phyloP scores from a whole-genome alignment of 2,888 invertebrate genomes.

The Malthinus flaveolus region DNA sequence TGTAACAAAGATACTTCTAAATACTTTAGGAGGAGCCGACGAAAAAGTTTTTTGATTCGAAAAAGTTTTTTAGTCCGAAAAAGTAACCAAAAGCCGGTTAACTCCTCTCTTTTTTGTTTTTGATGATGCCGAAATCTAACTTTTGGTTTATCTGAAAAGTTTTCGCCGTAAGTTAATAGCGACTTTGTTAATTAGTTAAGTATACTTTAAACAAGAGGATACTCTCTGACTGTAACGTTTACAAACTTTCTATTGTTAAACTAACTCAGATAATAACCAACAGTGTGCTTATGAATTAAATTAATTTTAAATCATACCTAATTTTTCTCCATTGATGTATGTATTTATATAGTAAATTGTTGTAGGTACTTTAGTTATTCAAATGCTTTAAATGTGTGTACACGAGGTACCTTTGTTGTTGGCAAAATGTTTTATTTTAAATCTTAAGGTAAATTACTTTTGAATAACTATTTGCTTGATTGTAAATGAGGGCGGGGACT shows the following conservation, averaged over 20 bases:
- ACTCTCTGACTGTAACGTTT: neutral
- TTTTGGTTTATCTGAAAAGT: conserved; percentile 5
- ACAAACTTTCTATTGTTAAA: conserved; percentile 1
- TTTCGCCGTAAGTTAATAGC: neutral
- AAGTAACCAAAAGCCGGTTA: neutral
- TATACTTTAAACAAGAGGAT: conserved; percentile 3
- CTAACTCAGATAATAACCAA: neutral
- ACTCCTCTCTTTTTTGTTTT: neutral
- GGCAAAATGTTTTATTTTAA: no score
- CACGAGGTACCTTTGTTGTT: no score
- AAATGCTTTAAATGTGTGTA: no score
- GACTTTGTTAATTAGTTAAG: conserved; percentile 7
- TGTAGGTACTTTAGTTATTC: no score
- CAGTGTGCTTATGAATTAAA: neutral
- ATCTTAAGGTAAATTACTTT: no score
- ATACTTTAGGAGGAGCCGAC: neutral
- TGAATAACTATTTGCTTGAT: no score
- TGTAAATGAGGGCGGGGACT: no score
- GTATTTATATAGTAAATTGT: no score
- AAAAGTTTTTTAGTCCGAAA: conserved; percentile 5
- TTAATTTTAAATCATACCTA: neutral
- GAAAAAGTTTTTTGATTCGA: conserved; percentile 2
- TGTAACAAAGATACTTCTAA: neutral
- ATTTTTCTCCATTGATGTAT: no score
- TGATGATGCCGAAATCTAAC: neutral